Evolutionary conservation across 2,113 vertebrate species (phyloP), one percentile per base, ranked within the genome.

Genomic region (Gasterosteus aculeatus): DNA sequence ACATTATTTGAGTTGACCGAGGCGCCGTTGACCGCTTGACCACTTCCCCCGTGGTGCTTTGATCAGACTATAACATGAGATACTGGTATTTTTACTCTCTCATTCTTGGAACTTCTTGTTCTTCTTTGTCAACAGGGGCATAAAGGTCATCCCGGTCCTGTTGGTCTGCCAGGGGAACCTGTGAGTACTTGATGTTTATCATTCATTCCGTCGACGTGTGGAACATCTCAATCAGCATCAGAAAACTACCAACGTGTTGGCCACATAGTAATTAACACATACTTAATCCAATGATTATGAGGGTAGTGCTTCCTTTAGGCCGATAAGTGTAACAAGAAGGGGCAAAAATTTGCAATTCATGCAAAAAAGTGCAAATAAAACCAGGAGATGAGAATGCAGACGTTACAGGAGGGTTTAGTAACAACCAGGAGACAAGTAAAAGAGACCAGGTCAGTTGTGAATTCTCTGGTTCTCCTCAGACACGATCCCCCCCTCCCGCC

Each of bases 151-250:
- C 94, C 94, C 77, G 98, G 98, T 94, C 94, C 96, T 0, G 72
- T 93, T 56, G 97, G 97, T 85, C 95, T 96, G 71, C 96, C 96
- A 26, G 97, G 97, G 94, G 96, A 98, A 84, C 95, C 96, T 92
- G 98, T 99, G 89, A 97, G 97, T 94, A 64, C 38, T 84, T 64
- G 22, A 26, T 26, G 22, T 26, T 26, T 26, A 26, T 1, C 54
- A 11, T 18, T 41, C 49, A 3, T 31, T 22, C n/a, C 15, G 0
- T 46, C 14, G n/a, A 10, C 15, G 18, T 19, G 5, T 54, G 2
- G 3, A 38, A 54, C 31, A 3, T 14, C 42, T 35, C 11, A 4
- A 16, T 29, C 19, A 2, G 0, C 49, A 18, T 42, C 31, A n/a
- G 39, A 31, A 11, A 3, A 39, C 10, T 5, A 39, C 2, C 3